phyloP scores from a whole-genome alignment of 2,888 invertebrate genomes.

The Cheilosia impressa region DNA sequence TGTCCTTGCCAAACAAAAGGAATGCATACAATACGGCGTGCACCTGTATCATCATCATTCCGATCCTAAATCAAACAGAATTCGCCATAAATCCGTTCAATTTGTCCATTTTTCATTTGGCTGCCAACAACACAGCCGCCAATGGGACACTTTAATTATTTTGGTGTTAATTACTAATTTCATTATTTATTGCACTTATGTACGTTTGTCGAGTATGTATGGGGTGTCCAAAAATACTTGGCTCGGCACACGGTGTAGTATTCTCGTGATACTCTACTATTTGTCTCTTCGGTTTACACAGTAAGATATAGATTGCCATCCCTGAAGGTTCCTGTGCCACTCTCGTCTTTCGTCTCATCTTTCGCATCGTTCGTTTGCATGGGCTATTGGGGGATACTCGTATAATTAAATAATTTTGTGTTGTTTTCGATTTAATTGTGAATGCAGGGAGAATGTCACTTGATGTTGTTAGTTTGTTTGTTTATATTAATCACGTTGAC shows the following conservation, averaged over 20 bases:
- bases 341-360: slow-evolving; percentile 36
- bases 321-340: slow-evolving; percentile 36
- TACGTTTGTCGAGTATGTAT: not conserved
- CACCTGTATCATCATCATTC: not conserved
- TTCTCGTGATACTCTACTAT: slow-evolving; percentile 39
- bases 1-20: slow-evolving; percentile 1
- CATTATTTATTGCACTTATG: slow-evolving; percentile 65
- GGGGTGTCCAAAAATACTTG: slow-evolving; percentile 71
- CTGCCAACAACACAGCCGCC: slow-evolving; percentile 54
- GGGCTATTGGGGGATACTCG: slow-evolving; percentile 57
- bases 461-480: slow-evolving; percentile 57
- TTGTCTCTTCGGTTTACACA: slow-evolving; percentile 23
- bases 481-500: slow-evolving; percentile 59
- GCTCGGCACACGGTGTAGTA: slow-evolving; percentile 41
- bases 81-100: slow-evolving; percentile 70
- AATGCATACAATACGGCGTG: not conserved
- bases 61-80: slow-evolving; percentile 57
- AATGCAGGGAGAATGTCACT: slow-evolving; percentile 42
- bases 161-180: slow-evolving; percentile 74
- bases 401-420: slow-evolving; percentile 21
- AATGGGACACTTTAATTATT: slow-evolving; percentile 71
- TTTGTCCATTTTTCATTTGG: slow-evolving; percentile 71
- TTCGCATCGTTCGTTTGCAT: slow-evolving; percentile 41
- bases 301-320: slow-evolving; percentile 11
- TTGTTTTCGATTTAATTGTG: slow-evolving; percentile 57